These are phyloP conservation scores for Drosophila sucinea DNA, from an alignment of 1,140 invertebrate species.

Conservation along the genomic window DNA sequence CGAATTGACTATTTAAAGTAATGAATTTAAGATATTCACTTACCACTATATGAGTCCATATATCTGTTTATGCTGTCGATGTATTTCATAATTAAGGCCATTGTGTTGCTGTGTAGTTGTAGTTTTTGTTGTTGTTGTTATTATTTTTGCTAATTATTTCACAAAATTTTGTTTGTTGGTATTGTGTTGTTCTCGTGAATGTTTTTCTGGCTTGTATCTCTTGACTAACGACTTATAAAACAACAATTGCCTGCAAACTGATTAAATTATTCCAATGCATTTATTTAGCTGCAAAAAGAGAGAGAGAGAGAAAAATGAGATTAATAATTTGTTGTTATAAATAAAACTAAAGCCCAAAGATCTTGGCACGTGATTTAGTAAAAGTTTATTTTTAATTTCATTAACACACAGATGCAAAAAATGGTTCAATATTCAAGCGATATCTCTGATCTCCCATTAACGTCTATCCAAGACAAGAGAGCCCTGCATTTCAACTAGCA, in stretches of 20 bases:
- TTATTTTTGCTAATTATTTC: slow-evolving; percentile 27
- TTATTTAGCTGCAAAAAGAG: slow-evolving; percentile 57
- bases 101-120: slow-evolving; percentile 80
- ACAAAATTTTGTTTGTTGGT: slow-evolving; percentile 16
- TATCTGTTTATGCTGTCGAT: slow-evolving; percentile 87
- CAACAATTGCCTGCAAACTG: slow-evolving; percentile 20
- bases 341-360: neutral
- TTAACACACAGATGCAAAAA: slow-evolving; percentile 22
- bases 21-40: slow-evolving; percentile 52
- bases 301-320: slow-evolving; percentile 5
- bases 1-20: too few species aligned
- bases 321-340: slow-evolving; percentile 28
- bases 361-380: slow-evolving; percentile 10
- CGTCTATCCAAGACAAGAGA: neutral
- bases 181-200: slow-evolving; percentile 18
- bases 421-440: too few species aligned
- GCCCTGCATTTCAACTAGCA: neutral
- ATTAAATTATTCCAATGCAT: slow-evolving; percentile 36
- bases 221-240: slow-evolving; percentile 16
- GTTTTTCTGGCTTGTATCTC: slow-evolving; percentile 45
- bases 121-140: slow-evolving; percentile 40
- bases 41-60: slow-evolving; percentile 86
- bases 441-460: too few species aligned
- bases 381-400: slow-evolving; percentile 41
- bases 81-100: slow-evolving; percentile 87